Percentiles rank a stretch among this genome's conserved stretches.
phyloP scores from a whole-genome alignment of 2,113 vertebrate genomes.

The Hydropotes inermis region DNA sequence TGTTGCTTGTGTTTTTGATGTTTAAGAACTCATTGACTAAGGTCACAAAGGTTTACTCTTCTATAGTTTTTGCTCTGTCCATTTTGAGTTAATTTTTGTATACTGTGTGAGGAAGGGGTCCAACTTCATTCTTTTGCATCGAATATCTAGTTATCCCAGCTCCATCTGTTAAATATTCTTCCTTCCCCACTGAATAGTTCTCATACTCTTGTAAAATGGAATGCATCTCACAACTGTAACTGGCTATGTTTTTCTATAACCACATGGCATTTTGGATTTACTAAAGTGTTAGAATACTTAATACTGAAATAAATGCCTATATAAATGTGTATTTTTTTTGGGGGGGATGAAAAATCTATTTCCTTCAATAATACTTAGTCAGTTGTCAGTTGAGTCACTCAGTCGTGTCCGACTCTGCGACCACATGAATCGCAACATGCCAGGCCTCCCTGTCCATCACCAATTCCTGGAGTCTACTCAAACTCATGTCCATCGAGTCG shows the following conservation, averaged over 20 bases:
- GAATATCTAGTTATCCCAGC: background rate
- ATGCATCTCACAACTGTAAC: background rate
- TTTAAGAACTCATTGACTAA: conserved; percentile 8
- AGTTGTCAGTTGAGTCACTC: too few species aligned
- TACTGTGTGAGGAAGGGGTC: background rate
- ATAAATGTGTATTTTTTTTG: background rate
- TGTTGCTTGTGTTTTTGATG: background rate
- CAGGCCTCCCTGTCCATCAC: too few species aligned
- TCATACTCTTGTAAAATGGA: background rate
- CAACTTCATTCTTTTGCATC: background rate
- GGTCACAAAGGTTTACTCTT: background rate
- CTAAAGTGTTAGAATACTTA: background rate
- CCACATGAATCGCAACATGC: too few species aligned
- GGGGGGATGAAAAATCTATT: background rate
- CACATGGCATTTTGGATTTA: background rate
- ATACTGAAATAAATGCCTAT: background rate
- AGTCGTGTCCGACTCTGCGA: too few species aligned
- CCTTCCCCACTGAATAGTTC: background rate
- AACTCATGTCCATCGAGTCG: too few species aligned
- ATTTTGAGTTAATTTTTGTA: background rate
- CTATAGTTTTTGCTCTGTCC: background rate
- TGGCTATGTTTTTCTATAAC: background rate
- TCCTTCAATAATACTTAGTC: background rate
- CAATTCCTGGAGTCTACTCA: too few species aligned
- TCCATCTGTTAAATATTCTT: background rate